Percentiles rank a stretch among this genome's conserved stretches.
These are phyloP conservation scores for Mesembrinibis cayennensis DNA, from an alignment of 2,113 vertebrate genomes.

Conservation along the genomic window DNA sequence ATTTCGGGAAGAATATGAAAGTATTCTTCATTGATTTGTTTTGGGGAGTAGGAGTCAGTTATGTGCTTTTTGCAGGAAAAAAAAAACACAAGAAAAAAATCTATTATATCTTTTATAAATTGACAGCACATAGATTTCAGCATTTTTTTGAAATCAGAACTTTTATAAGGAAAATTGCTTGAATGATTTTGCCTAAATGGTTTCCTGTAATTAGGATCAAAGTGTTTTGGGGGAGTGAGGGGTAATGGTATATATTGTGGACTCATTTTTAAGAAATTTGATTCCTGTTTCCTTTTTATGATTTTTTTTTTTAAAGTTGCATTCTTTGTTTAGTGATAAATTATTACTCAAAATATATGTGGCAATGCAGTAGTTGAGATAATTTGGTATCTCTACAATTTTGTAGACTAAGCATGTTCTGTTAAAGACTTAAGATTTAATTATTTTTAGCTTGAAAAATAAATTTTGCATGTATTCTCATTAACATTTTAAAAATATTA, in stretches of 20 bases:
- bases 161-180: background rate
- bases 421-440: background rate
- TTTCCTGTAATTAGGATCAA: slow-evolving; percentile 23
- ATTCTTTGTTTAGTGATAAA: background rate
- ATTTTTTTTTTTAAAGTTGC: background rate
- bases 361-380: background rate
- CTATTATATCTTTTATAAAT: background rate
- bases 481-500: slow-evolving; percentile 25
- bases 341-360: background rate
- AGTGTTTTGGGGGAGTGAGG: background rate
- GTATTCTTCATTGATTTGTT: background rate
- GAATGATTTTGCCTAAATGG: background rate
- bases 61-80: background rate
- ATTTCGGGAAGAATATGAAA: background rate
- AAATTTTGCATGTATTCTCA: background rate
- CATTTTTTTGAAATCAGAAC: background rate
- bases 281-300: background rate
- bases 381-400: background rate
- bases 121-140: background rate
- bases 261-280: background rate
- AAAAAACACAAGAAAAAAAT: background rate
- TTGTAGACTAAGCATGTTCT: background rate
- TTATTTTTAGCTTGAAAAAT: slow-evolving; percentile 2
- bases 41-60: background rate
- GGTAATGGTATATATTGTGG: background rate